Evolutionary conservation across 2,888 invertebrate species (phyloP), one percentile per base, ranked within the genome.

Genomic region (Leptothorax acervorum): DNA sequence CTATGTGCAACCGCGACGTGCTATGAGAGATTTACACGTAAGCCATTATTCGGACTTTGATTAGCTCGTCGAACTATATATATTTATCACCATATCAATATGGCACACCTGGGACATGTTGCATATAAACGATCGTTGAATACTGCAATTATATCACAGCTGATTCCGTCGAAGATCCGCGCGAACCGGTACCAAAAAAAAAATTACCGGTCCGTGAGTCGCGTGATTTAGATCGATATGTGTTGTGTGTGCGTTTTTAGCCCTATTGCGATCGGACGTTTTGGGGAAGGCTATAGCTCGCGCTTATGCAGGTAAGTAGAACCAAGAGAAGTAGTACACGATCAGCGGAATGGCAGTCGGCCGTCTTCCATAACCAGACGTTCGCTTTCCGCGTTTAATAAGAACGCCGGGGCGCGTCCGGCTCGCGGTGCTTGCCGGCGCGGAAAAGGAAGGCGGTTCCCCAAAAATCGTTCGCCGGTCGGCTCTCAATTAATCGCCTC

Each of bases 381-480:
- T 73, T 81, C 60, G 79, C 48, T 73, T 73, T 57, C 75, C 53
- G 66, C 39, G 66, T 15, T 65, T 42, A 66, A 45, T 0, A 23
- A 39, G 23, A 55, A 66, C 28, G 28, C 4, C 18, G 53, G 11
- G 48, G 39, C 23, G 76, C 76, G 51, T 65, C 23, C 51, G 31
- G 23, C 48, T 42, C 42, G 12, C 28, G 51, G 5, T 55, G 84
- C 78, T 82, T 83, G 82, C 66, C 85, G 68, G 68, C 23, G 82
- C 65, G 68, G 79, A 85, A 88, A 88, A 86, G 83, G 84, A 86
- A 87, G 85, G 85, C 83, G 78, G 82, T 57, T 78, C 85, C 81
- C 84, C 88, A 78, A 91, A 90, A 90, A 89, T 88, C 83, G 63
- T 42, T 89, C 76, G 62, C 71, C 63, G 62, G n/a, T 73, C 81